Evolutionary conservation across 2,888 invertebrate species (phyloP), one percentile per base, ranked within the genome.

Genomic region (Phymatocera aterrima): DNA sequence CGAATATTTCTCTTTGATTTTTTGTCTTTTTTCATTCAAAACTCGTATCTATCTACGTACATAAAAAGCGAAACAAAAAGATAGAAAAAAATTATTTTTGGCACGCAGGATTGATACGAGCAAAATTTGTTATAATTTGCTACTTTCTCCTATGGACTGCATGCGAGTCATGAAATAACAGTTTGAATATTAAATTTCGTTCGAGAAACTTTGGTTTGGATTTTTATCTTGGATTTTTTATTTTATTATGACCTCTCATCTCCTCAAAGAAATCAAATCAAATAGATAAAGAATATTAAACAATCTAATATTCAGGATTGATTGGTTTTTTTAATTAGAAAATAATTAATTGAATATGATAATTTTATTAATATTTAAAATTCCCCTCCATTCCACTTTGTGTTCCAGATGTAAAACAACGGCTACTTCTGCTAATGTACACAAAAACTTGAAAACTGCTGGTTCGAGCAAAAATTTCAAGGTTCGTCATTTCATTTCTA

Each of bases 181-280:
- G 15, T 5, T 15, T 51, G 43, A 12, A 18, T 0, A 8, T 6
- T n/a, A 1, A 6, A 18, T 61, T 15, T 1, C 60, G 28, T 28
- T 60, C 24, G 24, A 60, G 70, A 77, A 75, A 72, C 51, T 77
- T 81, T 83, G 80, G 80, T 83, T 77, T 75, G 78, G 43, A 75
- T 57, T 40, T 48, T 81, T 77, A 70, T 78, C 78, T 82, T 77
- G 72, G 77, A 74, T 78, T 81, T 65, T 40, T 78, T 37, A 51
- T 54, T 46, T 70, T 82, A 82, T 82, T 83, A 79, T 77, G 81
- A 81, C 86, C 88, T 88, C 88, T 88, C 88, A 87, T 88, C 88
- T 86, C 88, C 88, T 86, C 87, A 86, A 82, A 85, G n/a, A n/a
- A n/a, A n/a, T n/a, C n/a, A n/a, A n/a, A n/a, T n/a, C n/a, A 77